phyloP scores from a whole-genome alignment of 2,797 vertebrate genomes.

The Chromis chromis region DNA sequence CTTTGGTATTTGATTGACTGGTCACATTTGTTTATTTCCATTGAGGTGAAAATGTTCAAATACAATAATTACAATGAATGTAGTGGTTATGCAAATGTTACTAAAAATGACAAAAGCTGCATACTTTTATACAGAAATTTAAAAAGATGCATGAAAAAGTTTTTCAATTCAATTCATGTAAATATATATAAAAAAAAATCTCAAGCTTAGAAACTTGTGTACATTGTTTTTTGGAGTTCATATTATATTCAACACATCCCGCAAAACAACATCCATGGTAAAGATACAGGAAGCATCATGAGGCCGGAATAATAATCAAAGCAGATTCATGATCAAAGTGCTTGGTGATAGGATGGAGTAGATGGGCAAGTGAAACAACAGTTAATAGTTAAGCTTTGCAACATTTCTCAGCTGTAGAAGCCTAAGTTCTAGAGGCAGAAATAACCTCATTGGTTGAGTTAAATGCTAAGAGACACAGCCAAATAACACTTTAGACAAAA shows the following conservation, averaged over 20 bases:
- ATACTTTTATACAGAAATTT: conserved; percentile 44
- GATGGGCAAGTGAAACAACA: conserved; percentile 37
- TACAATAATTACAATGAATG: conserved; percentile 38
- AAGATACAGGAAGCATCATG: conserved; percentile 48
- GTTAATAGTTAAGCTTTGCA: conserved; percentile 9
- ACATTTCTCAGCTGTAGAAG: conserved; percentile 31
- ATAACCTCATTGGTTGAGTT: conserved; percentile 56
- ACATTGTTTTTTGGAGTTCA: conserved; percentile 49
- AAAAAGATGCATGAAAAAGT: conserved; percentile 30
- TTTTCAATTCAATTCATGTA: conserved; percentile 38
- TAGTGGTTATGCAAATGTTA: conserved; percentile 56
- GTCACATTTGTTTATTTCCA: conserved; percentile 16
- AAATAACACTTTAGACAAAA: not conserved
- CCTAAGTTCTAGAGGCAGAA: conserved; percentile 30
- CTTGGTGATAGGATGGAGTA: conserved; percentile 72
- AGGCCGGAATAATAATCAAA: conserved; percentile 62
- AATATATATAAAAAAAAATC: conserved; percentile 43
- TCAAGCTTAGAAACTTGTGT: conserved; percentile 26
- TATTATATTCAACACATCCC: conserved; percentile 54
- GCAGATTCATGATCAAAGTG: conserved; percentile 70
- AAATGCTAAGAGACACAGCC: conserved; percentile 13
- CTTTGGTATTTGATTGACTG: conserved; percentile 15
- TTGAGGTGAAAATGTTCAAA: conserved; percentile 43
- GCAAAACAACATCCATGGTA: conserved; percentile 42
- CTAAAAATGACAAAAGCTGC: conserved; percentile 47